Percentiles rank a stretch among this genome's conserved stretches.
phyloP scores from a whole-genome alignment of 2,797 vertebrate species.

The Crocidura indochinensis region DNA sequence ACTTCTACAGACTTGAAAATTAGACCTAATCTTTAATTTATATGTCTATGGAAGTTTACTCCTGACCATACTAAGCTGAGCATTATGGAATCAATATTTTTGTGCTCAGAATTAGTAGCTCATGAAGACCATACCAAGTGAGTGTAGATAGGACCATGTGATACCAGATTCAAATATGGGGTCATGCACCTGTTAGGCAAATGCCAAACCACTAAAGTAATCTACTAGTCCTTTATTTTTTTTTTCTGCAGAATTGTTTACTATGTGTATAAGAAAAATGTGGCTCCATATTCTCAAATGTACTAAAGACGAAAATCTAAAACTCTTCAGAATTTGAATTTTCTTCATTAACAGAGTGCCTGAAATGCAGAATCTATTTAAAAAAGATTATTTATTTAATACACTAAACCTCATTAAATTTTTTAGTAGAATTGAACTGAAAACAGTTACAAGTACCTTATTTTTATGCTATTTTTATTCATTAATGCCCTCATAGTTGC shows the following conservation, averaged over 20 bases:
- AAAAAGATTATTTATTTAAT: conserved; percentile 49
- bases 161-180: no score
- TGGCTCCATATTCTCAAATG: background rate
- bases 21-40: background rate
- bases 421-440: conserved; percentile 31
- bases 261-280: background rate
- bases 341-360: conserved; percentile 16
- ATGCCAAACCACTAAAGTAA: no score
- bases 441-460: conserved; percentile 25
- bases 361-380: conserved; percentile 35
- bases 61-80: no score
- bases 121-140: no score
- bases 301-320: background rate
- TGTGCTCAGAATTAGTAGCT: no score
- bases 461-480: conserved; percentile 27
- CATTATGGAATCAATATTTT: no score
- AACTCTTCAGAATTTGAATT: background rate
- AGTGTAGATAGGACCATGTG: no score
- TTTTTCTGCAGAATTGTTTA: background rate
- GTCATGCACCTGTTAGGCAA: no score
- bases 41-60: no score
- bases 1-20: background rate
- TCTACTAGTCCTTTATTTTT: background rate
- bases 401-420: conserved; percentile 14
- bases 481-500: background rate